These are phyloP conservation scores for Tetragnatha versicolor DNA, from an alignment of 1,140 invertebrate genomes.

Conservation along the genomic window DNA sequence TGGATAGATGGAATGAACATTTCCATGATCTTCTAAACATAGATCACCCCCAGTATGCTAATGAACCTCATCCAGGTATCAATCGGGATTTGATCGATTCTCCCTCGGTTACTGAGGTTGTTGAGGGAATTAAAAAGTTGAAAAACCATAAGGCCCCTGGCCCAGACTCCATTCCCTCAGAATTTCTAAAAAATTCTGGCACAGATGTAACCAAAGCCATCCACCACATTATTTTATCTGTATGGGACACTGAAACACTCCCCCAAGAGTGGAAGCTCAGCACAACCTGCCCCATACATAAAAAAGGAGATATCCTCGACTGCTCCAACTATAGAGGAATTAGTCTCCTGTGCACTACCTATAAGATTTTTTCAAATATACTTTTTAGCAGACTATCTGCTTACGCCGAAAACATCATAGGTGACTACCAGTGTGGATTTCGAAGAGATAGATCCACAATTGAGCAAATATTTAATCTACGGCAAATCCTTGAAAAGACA, in stretches of 20 bases:
- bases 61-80: too few species aligned
- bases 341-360: neutral
- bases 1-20: neutral
- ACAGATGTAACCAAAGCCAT: too few species aligned
- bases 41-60: neutral
- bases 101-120: neutral
- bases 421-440: neutral
- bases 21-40: neutral
- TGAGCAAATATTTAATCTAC: neutral
- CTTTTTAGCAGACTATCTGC: neutral
- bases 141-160: neutral
- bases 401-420: neutral
- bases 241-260: neutral
- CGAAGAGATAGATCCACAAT: too few species aligned
- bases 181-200: neutral
- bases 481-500: too few species aligned
- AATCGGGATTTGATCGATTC: neutral
- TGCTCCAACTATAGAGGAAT: neutral
- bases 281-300: neutral
- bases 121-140: neutral
- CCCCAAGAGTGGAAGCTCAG: neutral
- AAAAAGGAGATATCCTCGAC: neutral
- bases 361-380: neutral
- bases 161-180: conserved; percentile 1
- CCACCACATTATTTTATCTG: too few species aligned